Evolutionary conservation across 2,113 vertebrate genomes (phyloP).

Genomic region (Clarias macrocephalus): DNA sequence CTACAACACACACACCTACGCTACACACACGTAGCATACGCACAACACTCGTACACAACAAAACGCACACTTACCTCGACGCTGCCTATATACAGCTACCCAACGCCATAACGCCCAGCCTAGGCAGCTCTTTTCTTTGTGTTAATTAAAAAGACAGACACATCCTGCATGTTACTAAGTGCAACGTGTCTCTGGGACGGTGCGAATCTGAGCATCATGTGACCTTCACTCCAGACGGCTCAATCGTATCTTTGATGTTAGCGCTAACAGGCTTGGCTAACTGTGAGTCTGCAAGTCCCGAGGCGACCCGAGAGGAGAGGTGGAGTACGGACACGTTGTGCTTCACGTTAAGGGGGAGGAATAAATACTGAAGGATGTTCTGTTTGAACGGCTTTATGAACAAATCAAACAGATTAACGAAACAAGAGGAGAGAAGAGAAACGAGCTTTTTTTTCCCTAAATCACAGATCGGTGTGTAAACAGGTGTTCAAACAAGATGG

Average conservation of each 20-base stretch:
- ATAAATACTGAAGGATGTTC: not conserved
- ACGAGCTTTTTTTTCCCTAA: not conserved
- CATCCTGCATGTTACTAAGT: too few species aligned
- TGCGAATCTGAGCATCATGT: not conserved
- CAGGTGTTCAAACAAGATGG: conserved; percentile 31
- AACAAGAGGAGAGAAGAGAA: conserved; percentile 15
- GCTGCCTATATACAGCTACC: too few species aligned
- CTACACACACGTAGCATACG: too few species aligned
- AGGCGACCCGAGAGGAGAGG: conserved; percentile 11
- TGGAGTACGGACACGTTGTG: conserved; percentile 7
- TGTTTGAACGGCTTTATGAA: conserved; percentile 20
- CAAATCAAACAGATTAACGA: conserved; percentile 30
- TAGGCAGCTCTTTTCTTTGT: too few species aligned
- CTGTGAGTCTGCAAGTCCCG: not conserved
- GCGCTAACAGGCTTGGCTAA: not conserved
- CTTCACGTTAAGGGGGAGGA: not conserved
- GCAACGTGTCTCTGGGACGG: not conserved
- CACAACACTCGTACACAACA: too few species aligned
- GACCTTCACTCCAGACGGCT: not conserved
- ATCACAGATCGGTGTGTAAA: conserved; percentile 20
- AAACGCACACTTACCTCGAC: too few species aligned
- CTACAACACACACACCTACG: too few species aligned
- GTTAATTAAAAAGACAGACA: too few species aligned
- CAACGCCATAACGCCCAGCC: too few species aligned
- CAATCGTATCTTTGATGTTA: not conserved